These are phyloP conservation scores for Oreochromis niloticus DNA, from an alignment of 2,113 vertebrate species.

Conservation along the genomic window DNA sequence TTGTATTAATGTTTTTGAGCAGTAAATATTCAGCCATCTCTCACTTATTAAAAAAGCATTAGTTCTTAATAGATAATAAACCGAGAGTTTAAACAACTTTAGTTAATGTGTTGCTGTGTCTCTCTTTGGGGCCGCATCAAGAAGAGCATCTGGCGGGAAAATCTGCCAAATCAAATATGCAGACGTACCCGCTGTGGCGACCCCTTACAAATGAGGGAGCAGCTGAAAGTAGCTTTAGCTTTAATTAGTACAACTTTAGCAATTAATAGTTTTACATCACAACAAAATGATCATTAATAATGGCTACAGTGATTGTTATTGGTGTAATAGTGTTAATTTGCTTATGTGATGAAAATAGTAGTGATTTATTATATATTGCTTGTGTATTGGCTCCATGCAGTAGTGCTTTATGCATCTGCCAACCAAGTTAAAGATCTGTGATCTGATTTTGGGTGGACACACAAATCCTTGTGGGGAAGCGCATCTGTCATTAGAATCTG, in stretches of 20 bases:
- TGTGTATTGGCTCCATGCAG: neutral
- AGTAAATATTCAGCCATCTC: neutral
- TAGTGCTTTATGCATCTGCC: neutral
- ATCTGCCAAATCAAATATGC: neutral
- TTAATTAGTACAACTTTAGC: neutral
- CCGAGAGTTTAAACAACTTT: neutral
- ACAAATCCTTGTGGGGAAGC: neutral
- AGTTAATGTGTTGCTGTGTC: neutral
- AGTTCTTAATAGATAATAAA: neutral
- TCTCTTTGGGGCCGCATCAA: neutral
- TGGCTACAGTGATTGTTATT: neutral
- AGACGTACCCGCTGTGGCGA: neutral
- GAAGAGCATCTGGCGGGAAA: neutral
- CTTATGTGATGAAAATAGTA: neutral
- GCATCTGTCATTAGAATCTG: neutral
- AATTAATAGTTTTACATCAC: neutral
- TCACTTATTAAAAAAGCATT: neutral
- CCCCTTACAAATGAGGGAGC: neutral
- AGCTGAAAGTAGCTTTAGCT: neutral
- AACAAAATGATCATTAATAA: neutral
- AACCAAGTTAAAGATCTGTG: neutral
- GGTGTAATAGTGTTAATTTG: neutral
- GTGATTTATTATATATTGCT: neutral
- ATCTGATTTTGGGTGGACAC: neutral
- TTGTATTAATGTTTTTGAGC: neutral